Conservation (phyloP, 2,113 vertebrate genomes). For the Myocastor coypus region DNA sequence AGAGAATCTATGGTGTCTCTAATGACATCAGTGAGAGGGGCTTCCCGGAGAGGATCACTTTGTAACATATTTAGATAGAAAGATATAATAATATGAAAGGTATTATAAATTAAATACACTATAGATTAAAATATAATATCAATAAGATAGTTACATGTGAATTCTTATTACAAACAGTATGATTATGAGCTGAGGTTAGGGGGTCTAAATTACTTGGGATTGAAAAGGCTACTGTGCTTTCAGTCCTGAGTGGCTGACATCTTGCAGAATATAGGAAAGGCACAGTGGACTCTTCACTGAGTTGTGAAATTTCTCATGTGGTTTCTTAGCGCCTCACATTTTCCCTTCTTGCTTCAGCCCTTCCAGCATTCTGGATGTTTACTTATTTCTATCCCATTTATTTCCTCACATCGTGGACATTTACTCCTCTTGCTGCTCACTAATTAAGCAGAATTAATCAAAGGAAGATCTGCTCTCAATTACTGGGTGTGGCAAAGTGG, state of each 20-base stretch:
- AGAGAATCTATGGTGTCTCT: background rate
- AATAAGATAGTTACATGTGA: background rate
- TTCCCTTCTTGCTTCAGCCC: background rate
- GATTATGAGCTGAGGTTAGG: background rate
- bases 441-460: constrained; percentile 35
- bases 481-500: background rate
- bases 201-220: background rate
- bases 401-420: background rate
- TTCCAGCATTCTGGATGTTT: background rate
- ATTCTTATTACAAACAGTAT: background rate
- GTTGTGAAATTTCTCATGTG: background rate
- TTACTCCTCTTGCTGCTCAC: background rate
- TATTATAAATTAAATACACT: too few relatives aligned
- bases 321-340: background rate
- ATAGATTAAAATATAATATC: too few relatives aligned
- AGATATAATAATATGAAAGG: background rate
- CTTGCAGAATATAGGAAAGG: background rate
- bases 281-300: background rate
- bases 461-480: background rate
- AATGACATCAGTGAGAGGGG: background rate
- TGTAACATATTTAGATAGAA: background rate
- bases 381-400: background rate
- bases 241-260: background rate
- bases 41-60: background rate
- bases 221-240: background rate